Evolutionary conservation across 2,888 invertebrate genomes (phyloP).

Genomic region (Syritta pipiens): DNA sequence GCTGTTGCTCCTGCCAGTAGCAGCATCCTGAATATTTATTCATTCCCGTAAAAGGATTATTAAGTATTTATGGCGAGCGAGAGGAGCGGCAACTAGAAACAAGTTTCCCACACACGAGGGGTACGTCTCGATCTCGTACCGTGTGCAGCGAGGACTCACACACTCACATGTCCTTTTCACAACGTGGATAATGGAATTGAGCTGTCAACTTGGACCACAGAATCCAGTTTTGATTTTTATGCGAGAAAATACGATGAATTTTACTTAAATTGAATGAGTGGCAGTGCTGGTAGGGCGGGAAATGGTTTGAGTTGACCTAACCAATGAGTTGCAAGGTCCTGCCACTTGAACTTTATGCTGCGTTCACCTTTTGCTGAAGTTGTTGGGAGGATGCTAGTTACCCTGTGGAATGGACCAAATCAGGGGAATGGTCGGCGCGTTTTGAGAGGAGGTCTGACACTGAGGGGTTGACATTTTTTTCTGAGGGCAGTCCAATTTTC

Average conservation of each 20-base stretch:
- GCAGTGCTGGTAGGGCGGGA: no score
- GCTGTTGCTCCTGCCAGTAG: conserved; percentile 1
- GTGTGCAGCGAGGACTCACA: neutral
- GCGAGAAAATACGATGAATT: neutral
- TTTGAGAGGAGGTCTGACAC: no score
- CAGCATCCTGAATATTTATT: conserved; percentile 56
- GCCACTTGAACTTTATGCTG: no score
- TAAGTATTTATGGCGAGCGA: conserved; percentile 49
- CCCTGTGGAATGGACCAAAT: no score
- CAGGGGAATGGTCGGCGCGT: no score
- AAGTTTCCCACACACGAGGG: conserved; percentile 17
- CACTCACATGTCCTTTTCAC: conserved; percentile 35
- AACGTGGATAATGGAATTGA: conserved; percentile 67
- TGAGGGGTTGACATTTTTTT: no score
- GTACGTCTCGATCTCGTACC: neutral
- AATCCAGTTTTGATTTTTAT: conserved; percentile 55
- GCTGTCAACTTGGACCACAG: conserved; percentile 64
- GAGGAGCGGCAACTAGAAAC: conserved; percentile 16
- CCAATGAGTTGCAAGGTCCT: no score
- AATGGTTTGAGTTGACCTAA: no score
- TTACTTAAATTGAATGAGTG: neutral
- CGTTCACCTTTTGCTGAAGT: no score
- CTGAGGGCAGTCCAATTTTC: no score
- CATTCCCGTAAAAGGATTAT: conserved; percentile 68
- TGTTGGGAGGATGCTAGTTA: no score